phyloP scores from a whole-genome alignment of 2,888 invertebrate genomes.

The Ormyrus labotus region DNA sequence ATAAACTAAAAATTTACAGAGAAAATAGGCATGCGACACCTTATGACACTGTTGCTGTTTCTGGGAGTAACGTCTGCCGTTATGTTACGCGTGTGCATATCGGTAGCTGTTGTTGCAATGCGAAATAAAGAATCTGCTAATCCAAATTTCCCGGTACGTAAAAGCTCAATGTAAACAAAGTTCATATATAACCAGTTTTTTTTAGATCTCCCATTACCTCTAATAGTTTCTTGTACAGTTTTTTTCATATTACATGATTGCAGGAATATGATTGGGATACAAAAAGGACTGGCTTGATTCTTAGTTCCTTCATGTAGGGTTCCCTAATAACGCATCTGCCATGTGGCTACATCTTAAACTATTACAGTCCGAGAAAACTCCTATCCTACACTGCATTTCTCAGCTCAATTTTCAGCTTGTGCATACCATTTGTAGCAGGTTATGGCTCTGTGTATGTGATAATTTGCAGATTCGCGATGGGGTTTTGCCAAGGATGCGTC shows the following conservation, averaged over 20 bases:
- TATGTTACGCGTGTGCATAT: slow-evolving; percentile 77
- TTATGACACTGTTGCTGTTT: slow-evolving; percentile 78
- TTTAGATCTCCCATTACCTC: no score
- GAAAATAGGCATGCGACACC: slow-evolving; percentile 77
- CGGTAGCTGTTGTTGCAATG: slow-evolving; percentile 78
- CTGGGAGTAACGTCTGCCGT: slow-evolving; percentile 77
- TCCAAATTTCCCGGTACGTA: slow-evolving; percentile 45
- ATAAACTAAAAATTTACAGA: slow-evolving; percentile 5
- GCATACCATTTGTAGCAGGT: slow-evolving; percentile 76
- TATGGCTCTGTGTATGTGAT: slow-evolving; percentile 80
- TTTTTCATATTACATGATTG: no score
- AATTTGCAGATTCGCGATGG: slow-evolving; percentile 83
- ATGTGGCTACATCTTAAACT: slow-evolving; percentile 79
- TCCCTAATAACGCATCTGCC: slow-evolving; percentile 85
- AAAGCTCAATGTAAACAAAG: not conserved
- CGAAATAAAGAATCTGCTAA: slow-evolving; percentile 61
- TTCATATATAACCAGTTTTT: no score
- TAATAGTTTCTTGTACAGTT: no score
- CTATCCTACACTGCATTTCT: slow-evolving; percentile 73
- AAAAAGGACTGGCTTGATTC: slow-evolving; percentile 78
- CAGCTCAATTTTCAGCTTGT: slow-evolving; percentile 74
- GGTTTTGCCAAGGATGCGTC: slow-evolving; percentile 85
- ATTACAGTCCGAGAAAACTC: slow-evolving; percentile 77
- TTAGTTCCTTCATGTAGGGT: slow-evolving; percentile 87
- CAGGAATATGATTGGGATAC: slow-evolving; percentile 81